Conservation (phyloP, 2,113 vertebrate species). For the Isichthys henryi region DNA sequence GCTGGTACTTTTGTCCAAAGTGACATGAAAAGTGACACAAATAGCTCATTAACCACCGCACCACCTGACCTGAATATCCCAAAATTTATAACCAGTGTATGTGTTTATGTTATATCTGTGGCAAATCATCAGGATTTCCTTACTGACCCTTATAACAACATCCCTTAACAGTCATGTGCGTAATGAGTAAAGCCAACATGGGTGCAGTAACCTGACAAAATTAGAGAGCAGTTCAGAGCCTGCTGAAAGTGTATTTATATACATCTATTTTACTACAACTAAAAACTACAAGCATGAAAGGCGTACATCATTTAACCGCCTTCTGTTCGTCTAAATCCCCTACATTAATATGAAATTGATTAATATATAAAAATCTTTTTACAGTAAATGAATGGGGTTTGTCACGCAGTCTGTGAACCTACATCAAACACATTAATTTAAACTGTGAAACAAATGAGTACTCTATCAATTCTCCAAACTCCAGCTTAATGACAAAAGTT, state of each 20-base stretch:
- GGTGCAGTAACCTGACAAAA: not conserved
- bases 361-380: not conserved
- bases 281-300: not conserved
- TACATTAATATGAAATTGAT: not conserved
- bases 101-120: not conserved
- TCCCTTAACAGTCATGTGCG: not conserved
- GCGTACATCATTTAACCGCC: not conserved
- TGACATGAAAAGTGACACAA: not conserved
- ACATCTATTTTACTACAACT: slow-evolving; percentile 1
- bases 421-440: not conserved
- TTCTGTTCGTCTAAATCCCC: not conserved
- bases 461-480: not conserved
- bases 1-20: not conserved
- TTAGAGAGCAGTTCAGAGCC: not conserved
- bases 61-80: not conserved
- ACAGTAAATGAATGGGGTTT: not conserved
- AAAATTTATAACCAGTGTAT: not conserved
- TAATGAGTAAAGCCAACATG: not conserved
- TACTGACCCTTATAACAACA: not conserved
- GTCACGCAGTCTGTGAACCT: not conserved
- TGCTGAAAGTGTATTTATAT: not conserved
- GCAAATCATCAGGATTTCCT: not conserved
- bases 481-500: not conserved
- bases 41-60: not conserved
- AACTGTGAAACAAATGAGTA: not conserved